Evolutionary conservation across 2,888 invertebrate genomes (phyloP).

Genomic region (Rhingia rostrata): DNA sequence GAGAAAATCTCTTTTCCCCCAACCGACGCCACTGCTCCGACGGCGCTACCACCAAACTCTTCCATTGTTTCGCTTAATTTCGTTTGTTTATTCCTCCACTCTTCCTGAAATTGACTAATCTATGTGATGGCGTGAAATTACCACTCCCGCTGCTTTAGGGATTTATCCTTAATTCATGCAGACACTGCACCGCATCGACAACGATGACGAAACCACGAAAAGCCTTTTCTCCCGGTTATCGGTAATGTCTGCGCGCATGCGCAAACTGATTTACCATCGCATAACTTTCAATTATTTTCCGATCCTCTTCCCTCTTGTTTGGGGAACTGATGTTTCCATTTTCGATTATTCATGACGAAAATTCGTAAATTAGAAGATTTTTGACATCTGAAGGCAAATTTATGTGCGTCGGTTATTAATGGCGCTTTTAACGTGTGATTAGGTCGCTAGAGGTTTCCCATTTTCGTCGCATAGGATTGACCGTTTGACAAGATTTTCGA

Average conservation of each 20-base stretch:
- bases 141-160: conserved; percentile 31
- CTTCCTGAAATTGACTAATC: conserved; percentile 19
- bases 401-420: conserved; percentile 42
- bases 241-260: conserved; percentile 2
- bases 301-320: conserved; percentile 8
- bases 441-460: background rate
- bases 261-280: conserved; percentile 15
- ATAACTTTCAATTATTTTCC: conserved; percentile 6
- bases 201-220: background rate
- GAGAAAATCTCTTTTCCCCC: no score
- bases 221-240: background rate
- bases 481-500: conserved; percentile 40
- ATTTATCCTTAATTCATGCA: conserved; percentile 44
- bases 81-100: background rate
- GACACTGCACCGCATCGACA: background rate
- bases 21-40: no score
- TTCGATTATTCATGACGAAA: conserved; percentile 51
- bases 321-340: conserved; percentile 53
- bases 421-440: conserved; percentile 54
- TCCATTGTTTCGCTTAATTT: no score
- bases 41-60: no score
- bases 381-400: conserved; percentile 29
- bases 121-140: conserved; percentile 38
- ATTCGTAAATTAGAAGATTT: conserved; percentile 38
- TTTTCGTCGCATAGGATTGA: conserved; percentile 16